Evolutionary conservation across 2,888 invertebrate species (phyloP).

Genomic region (Eupithecia abbreviata): DNA sequence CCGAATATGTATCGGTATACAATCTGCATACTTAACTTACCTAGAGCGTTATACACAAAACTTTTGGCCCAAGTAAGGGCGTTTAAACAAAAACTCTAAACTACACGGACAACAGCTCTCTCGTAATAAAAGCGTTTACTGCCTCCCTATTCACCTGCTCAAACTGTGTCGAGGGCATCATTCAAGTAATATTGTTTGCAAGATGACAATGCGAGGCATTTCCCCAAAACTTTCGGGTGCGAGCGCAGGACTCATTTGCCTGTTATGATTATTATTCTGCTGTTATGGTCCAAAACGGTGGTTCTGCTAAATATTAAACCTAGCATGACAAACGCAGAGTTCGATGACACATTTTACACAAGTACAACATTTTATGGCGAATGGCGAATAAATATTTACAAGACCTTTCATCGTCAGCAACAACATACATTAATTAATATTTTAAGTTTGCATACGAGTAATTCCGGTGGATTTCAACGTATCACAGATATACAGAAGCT

Average conservation of each 20-base stretch:
- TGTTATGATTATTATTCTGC: conserved; percentile 44
- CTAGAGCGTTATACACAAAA: not conserved
- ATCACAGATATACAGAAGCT: not conserved
- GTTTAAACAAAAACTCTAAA: conserved; percentile 45
- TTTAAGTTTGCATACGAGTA: not conserved
- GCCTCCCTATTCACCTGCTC: conserved; percentile 50
- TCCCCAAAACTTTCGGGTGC: conserved; percentile 49
- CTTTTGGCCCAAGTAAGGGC: not conserved
- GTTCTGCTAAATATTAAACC: conserved; percentile 22
- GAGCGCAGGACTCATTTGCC: conserved; percentile 42
- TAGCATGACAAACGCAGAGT: not conserved
- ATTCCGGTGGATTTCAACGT: not conserved
- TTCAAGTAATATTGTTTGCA: conserved; percentile 57
- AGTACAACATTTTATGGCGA: not conserved
- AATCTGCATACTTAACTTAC: not conserved
- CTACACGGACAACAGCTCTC: conserved; percentile 51
- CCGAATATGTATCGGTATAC: not conserved
- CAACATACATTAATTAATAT: not conserved
- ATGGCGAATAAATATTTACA: not conserved
- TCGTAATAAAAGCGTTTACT: conserved; percentile 54
- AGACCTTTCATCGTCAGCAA: not conserved
- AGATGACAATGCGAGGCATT: conserved; percentile 48
- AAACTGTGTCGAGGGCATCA: conserved; percentile 55
- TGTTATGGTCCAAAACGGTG: conserved; percentile 45
- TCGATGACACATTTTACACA: not conserved